Conservation (phyloP, 2,113 vertebrate genomes). For the Seriola dumerili region DNA sequence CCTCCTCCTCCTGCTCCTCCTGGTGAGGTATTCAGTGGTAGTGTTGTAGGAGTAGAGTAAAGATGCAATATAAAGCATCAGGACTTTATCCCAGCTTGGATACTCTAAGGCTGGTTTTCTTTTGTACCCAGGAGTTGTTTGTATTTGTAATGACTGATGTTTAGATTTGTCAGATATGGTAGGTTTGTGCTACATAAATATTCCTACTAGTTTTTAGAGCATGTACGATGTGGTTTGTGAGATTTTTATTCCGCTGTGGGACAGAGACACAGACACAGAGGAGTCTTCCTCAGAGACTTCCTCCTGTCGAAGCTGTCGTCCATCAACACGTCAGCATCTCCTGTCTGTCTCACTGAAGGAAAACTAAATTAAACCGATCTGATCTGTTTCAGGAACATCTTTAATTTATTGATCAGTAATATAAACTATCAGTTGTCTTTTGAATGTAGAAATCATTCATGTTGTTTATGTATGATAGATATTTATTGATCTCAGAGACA, state of each 20-base stretch:
- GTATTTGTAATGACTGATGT: conserved; percentile 77
- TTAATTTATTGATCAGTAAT: conserved; percentile 57
- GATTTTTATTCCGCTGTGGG: conserved; percentile 33
- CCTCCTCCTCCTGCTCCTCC: no score
- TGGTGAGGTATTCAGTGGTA: neutral
- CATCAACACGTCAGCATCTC: conserved; percentile 18
- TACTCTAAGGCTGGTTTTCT: conserved; percentile 63
- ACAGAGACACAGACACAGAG: neutral
- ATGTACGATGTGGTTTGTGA: conserved; percentile 69
- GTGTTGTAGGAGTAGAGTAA: conserved; percentile 34
- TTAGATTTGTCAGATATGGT: conserved; percentile 71
- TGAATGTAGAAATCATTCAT: conserved; percentile 64
- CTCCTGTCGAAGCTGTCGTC: conserved; percentile 9
- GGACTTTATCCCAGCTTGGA: conserved; percentile 55
- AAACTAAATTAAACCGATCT: conserved; percentile 18
- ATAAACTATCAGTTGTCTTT: conserved; percentile 47
- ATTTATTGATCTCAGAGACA: conserved; percentile 64
- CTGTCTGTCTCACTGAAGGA: neutral
- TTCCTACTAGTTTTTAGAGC: conserved; percentile 75
- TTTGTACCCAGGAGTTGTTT: conserved; percentile 66
- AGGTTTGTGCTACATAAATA: conserved; percentile 70
- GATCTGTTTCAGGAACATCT: conserved; percentile 49
- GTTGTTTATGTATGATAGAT: conserved; percentile 35
- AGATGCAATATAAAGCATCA: conserved; percentile 63
- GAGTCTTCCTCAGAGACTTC: conserved; percentile 33